Percentiles rank a stretch among this genome's conserved stretches.
Evolutionary conservation across 2,797 vertebrate genomes (phyloP).

Genomic region (Crocidura indochinensis): DNA sequence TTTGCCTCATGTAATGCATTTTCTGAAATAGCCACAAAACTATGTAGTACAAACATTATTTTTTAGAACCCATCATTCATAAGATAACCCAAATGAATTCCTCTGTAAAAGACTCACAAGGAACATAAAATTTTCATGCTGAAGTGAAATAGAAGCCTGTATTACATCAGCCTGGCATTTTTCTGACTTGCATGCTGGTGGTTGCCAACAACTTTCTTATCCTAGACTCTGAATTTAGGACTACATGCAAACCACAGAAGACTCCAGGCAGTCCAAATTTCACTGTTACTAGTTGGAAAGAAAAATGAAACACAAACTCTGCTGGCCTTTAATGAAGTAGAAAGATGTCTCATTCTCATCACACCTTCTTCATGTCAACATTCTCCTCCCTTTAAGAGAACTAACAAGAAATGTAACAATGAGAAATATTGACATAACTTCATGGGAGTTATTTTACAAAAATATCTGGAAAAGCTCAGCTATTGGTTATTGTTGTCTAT

Average conservation of each 20-base stretch:
- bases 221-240: conserved; percentile 49
- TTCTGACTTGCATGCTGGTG: conserved; percentile 69
- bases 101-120: conserved; percentile 24
- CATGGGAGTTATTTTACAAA: conserved; percentile 64
- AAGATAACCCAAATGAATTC: conserved; percentile 75
- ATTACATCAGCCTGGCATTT: conserved; percentile 80
- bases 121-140: conserved; percentile 80
- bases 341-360: conserved; percentile 25
- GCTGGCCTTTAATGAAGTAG: not conserved
- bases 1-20: conserved; percentile 74
- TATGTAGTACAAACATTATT: conserved; percentile 77
- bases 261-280: not conserved
- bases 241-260: conserved; percentile 62
- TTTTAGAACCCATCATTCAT: conserved; percentile 77
- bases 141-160: conserved; percentile 78
- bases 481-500: conserved; percentile 74
- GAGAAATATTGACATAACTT: conserved; percentile 60
- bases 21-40: conserved; percentile 81
- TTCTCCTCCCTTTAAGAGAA: not conserved
- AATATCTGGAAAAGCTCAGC: conserved; percentile 66
- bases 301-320: conserved; percentile 41
- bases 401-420: conserved; percentile 43
- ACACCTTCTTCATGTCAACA: conserved; percentile 8
- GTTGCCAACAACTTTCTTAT: conserved; percentile 70
- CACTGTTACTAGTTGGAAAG: not conserved